These are phyloP conservation scores for Penaeus monodon DNA, from an alignment of 2,888 invertebrate genomes.

Conservation along the genomic window DNA sequence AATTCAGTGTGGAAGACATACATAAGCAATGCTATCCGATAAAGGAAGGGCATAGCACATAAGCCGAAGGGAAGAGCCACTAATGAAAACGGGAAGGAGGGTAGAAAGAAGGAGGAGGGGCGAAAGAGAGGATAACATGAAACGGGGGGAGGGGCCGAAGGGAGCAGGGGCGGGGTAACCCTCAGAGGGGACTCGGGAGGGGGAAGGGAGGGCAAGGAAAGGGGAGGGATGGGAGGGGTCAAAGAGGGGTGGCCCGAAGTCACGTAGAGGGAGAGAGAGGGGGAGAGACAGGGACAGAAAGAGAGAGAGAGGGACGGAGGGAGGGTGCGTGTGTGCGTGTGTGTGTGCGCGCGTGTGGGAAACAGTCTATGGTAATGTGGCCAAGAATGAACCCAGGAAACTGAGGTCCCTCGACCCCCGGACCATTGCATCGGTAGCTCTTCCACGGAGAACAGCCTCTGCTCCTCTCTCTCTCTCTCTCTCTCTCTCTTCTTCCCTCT, in stretches of 20 bases:
- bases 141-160: constrained; percentile 28
- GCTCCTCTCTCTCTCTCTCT: neutral
- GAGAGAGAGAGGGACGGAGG: constrained; percentile 23
- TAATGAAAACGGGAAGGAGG: too few species aligned
- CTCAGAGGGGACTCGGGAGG: constrained; percentile 25
- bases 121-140: constrained; percentile 1
- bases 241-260: constrained; percentile 30
- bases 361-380: too few species aligned
- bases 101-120: neutral
- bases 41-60: too few species aligned
- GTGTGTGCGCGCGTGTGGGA: too few species aligned
- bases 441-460: neutral
- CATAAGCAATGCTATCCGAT: too few species aligned
- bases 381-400: too few species aligned
- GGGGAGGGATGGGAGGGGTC: constrained; percentile 26
- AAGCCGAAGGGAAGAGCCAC: too few species aligned
- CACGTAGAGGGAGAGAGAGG: constrained; percentile 5
- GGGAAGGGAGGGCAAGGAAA: constrained; percentile 23
- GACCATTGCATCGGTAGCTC: too few species aligned
- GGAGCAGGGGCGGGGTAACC: constrained; percentile 41
- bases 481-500: neutral
- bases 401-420: too few species aligned
- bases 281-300: constrained; percentile 8
- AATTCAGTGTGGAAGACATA: too few species aligned
- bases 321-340: neutral